These are phyloP conservation scores for Dicycla oo DNA, from an alignment of 2,888 invertebrate genomes.

Conservation along the genomic window DNA sequence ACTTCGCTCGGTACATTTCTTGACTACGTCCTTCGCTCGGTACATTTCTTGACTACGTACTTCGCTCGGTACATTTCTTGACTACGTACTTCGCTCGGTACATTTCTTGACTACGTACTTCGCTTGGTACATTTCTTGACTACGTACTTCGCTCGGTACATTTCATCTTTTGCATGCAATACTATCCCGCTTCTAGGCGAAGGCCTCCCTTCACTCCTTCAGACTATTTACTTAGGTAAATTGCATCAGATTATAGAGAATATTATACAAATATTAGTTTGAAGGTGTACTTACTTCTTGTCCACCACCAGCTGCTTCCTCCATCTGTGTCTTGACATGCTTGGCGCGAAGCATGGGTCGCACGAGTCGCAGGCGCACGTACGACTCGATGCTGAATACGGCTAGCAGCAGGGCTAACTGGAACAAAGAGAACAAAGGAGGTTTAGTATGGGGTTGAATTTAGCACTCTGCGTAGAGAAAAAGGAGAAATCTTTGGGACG, in stretches of 20 bases:
- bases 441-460: constrained; percentile 18
- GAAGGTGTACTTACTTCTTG: constrained; percentile 89
- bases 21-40: no score
- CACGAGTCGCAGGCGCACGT: constrained; percentile 94
- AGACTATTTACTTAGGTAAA: not conserved
- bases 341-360: constrained; percentile 94
- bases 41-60: no score
- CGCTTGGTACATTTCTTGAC: no score
- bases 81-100: no score
- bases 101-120: no score
- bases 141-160: no score
- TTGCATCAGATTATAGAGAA: not conserved
- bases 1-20: no score
- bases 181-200: no score
- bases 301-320: constrained; percentile 94
- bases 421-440: constrained; percentile 73
- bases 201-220: not conserved
- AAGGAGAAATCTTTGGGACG: not conserved
- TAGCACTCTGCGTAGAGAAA: not conserved
- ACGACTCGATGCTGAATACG: constrained; percentile 93
- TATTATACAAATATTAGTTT: not conserved
- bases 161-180: no score
- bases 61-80: no score
- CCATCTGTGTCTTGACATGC: constrained; percentile 93
- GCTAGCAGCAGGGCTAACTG: constrained; percentile 92